Conservation (phyloP, 2,113 vertebrate species). For the Fulmarus glacialis region DNA sequence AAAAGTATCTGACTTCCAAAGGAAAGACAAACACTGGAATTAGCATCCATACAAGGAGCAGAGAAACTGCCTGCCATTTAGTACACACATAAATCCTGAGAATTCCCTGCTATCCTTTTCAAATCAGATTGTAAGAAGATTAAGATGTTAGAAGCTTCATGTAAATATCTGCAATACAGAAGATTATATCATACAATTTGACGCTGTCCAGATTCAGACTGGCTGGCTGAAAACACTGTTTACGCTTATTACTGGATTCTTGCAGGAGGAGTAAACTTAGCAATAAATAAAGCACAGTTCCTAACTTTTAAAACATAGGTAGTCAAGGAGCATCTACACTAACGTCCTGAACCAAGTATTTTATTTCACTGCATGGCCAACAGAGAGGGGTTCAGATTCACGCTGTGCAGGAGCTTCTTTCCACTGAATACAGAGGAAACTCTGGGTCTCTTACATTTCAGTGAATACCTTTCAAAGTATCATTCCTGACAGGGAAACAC, state of each 20-base stretch:
- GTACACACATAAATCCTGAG: not conserved
- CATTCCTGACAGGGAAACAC: not conserved
- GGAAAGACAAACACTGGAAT: not conserved
- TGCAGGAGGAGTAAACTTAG: not conserved
- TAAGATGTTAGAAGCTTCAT: not conserved
- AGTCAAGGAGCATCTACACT: not conserved
- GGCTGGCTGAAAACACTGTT: not conserved
- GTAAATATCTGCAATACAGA: not conserved
- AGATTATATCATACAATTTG: not conserved
- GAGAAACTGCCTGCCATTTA: not conserved
- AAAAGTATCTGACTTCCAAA: not conserved
- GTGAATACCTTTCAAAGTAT: not conserved
- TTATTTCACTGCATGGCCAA: not conserved
- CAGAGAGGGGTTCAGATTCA: not conserved
- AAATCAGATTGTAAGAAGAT: not conserved
- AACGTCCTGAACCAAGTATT: not conserved
- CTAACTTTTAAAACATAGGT: not conserved
- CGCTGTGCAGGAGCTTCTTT: not conserved
- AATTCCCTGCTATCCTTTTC: not conserved
- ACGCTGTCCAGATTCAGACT: not conserved
- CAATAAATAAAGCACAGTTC: not conserved
- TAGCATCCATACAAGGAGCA: not conserved
- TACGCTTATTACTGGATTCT: not conserved
- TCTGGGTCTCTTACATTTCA: not conserved
- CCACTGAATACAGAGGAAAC: not conserved